Evolutionary conservation across 2,797 vertebrate genomes (phyloP), one percentile per base, ranked within the genome.

Genomic region (Dendrocincla fuliginosa): DNA sequence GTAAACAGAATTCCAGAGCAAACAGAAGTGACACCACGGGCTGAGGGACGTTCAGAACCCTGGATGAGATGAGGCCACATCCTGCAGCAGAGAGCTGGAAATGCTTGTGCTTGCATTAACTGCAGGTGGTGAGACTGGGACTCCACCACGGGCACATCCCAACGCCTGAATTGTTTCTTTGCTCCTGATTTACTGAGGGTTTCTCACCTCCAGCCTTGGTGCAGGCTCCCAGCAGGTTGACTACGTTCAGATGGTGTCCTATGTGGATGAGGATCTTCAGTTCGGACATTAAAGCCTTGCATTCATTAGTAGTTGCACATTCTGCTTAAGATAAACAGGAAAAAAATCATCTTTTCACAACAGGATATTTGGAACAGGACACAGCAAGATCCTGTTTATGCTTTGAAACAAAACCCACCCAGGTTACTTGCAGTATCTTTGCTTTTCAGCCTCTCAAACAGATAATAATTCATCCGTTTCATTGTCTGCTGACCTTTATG

Each of bases 251-350:
- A 83, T 99, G 99, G 90, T 99, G 98, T 35, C 99, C 99, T n/a
- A 99, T 99, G 80, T 99, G 99, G 95, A 99, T 99, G 93, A 99
- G 98, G 93, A 99, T 99, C 98, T 99, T 99, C 95, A 99, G 97
- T 95, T 99, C 99, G 9, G 99, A 99, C 99, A 99, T 99, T 91
- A 99, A 98, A 90, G 99, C 99, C 96, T 99, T 99, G 67, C 99
- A 98, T 94, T 99, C 99, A 5, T 99, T 99, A 60, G 98, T 98
- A 6, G 99, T 99, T 68, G 99, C 99, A 69, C 99, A 99, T 84
- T 98, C 99, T 99, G 97, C 96, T 97, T 97, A 80, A 96, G 71
- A 97, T 95, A 98, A 98, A 97, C 93, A 97, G 95, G 96, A 97
- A 97, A 96, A 82, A 96, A 93, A 74, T 53, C 64, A 87, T 94